Conservation (phyloP, 2,797 vertebrate species). For the Karalla daura region DNA sequence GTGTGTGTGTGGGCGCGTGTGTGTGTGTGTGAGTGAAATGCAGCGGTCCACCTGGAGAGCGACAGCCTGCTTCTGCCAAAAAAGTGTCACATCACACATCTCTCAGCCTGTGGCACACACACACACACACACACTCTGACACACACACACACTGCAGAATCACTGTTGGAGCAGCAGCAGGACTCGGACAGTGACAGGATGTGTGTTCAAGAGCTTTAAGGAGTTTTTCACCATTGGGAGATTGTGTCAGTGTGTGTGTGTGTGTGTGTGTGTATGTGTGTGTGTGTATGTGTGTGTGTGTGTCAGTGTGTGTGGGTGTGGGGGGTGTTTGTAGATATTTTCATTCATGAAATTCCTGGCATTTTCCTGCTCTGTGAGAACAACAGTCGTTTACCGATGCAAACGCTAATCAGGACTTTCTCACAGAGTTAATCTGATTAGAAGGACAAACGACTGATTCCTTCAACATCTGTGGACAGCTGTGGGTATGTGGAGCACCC, state of each 20-base stretch:
- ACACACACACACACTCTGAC: conserved; percentile 21
- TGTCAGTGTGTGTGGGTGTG: conserved; percentile 6
- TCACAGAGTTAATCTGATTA: conserved; percentile 2
- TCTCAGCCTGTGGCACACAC: conserved; percentile 36
- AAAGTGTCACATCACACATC: conserved; percentile 68
- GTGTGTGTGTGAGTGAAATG: conserved; percentile 57
- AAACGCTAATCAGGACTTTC: conserved; percentile 39
- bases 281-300: conserved; percentile 5
- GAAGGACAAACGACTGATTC: conserved; percentile 15
- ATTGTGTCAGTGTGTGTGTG: conserved; percentile 7
- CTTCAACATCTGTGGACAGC: conserved; percentile 24
- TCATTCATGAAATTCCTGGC: conserved; percentile 51
- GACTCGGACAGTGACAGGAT: conserved; percentile 32
- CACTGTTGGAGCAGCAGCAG: conserved; percentile 41
- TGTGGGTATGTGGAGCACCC: conserved; percentile 5
- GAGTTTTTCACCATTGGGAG: conserved; percentile 27
- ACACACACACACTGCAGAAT: conserved; percentile 35
- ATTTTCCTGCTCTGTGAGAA: conserved; percentile 35
- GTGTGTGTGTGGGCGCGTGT: conserved; percentile 10
- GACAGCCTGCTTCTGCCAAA: conserved; percentile 61
- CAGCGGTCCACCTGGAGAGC: conserved; percentile 73
- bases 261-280: neutral
- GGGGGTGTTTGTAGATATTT: conserved; percentile 10
- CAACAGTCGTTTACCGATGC: conserved; percentile 12
- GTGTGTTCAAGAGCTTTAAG: conserved; percentile 43